Base-by-base conservation (phyloP, 2,113 vertebrate species). In the Lophius piscatorius region DNA sequence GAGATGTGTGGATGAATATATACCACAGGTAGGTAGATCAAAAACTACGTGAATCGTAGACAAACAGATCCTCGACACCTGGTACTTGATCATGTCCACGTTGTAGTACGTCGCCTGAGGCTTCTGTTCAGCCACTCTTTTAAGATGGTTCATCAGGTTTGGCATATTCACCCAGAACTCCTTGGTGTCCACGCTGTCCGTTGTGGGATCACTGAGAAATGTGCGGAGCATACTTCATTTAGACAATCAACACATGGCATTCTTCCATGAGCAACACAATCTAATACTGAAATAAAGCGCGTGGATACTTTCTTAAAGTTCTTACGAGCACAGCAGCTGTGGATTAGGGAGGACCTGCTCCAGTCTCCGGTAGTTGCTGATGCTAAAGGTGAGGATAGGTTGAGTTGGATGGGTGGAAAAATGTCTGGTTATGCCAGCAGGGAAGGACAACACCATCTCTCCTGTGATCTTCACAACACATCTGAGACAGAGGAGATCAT, bases 81-180 rank as follows among this genome's bases (percentile, higher is more conserved):
- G 97, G 82, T 99, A 99, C 73, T 99, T 99, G 82, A 99, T 93
- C 96, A 99, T 99, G 71, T 99, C 97, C 88, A 99, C 97, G 13
- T 99, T 99, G 83, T 99, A 99, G 87, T 99, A 99, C 3, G 97
- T 98, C 24, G 97, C 97, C 74, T 97, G 95, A 10, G 97, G 96
- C 78, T 98, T 97, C 90, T 98, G 97, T 63, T 99, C 97, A 0
- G 97, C 95, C 35, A 99, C 96, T 88, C 94, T 98, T 88, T 94
- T 99, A 38, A 99, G 89, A 75, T 99, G 96, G 66, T 91, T 92
- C 93, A 98, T 95, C 88, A 99, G 70, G 82, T 97, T 98, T 89
- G 95, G 94, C 96, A 99, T 99, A 72, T 98, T 98, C 79, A 99
- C 96, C 94, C 96, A 98, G 91, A 99, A 99, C 84, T 98, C 96